phyloP scores from a whole-genome alignment of 2,113 vertebrate genomes.

The Natator depressus region DNA sequence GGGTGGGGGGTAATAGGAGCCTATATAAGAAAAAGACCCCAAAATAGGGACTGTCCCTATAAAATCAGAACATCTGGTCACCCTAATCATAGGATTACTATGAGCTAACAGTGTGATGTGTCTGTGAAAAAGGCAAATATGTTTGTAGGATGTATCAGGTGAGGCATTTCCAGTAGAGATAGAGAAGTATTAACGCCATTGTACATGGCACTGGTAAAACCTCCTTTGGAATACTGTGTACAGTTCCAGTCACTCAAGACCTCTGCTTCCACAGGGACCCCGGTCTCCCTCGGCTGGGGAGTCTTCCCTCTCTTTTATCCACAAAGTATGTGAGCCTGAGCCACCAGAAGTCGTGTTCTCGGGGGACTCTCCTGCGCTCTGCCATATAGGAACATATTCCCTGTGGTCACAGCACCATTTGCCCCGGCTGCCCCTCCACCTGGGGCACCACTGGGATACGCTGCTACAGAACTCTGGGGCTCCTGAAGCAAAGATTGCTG shows the following conservation, averaged over 20 bases:
- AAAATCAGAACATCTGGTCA: no score
- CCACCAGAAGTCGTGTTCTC: neutral
- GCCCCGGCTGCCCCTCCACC: neutral
- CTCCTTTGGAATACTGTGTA: neutral
- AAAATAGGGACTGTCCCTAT: no score
- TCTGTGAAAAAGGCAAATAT: neutral
- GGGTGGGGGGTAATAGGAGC: no score
- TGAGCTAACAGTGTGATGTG: neutral
- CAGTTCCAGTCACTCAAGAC: neutral
- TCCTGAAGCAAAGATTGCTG: neutral
- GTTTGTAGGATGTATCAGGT: neutral
- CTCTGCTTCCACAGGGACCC: neutral
- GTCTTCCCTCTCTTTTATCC: neutral
- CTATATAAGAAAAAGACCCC: no score
- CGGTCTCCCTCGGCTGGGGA: neutral
- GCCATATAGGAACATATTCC: neutral
- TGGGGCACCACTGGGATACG: neutral
- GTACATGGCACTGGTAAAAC: neutral
- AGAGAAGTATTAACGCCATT: neutral
- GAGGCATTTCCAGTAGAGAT: neutral
- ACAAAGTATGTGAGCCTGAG: neutral
- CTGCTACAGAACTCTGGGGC: neutral
- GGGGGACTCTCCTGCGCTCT: neutral
- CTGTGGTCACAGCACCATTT: neutral
- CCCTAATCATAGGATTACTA: neutral